Conservation (phyloP, 2,113 vertebrate species). For the Puntigrus tetrazona region DNA sequence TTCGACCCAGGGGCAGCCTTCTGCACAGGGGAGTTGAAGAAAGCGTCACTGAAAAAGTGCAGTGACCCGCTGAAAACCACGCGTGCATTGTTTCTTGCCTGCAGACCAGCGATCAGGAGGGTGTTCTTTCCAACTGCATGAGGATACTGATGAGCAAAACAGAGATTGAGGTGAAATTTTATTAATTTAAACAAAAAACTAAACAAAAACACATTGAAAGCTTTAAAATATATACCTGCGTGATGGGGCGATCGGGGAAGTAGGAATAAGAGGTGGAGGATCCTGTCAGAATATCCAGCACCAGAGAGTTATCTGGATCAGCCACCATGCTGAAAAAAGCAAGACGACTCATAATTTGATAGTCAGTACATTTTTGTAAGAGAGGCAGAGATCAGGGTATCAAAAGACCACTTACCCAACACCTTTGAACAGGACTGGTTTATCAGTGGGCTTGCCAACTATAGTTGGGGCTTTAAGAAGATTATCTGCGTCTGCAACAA, state of each 20-base stretch:
- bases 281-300: conserved; percentile 96
- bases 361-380: not conserved
- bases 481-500: conserved; percentile 90
- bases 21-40: conserved; percentile 93
- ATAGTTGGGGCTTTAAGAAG: conserved; percentile 96
- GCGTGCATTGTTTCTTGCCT: conserved; percentile 95
- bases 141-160: conserved; percentile 80
- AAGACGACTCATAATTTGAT: not conserved
- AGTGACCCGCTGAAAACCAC: conserved; percentile 95
- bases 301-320: conserved; percentile 94
- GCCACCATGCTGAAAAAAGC: conserved; percentile 88
- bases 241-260: conserved; percentile 93
- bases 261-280: conserved; percentile 95
- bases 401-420: conserved; percentile 84
- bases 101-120: conserved; percentile 92
- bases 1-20: conserved; percentile 85
- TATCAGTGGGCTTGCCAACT: conserved; percentile 83
- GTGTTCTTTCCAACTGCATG: conserved; percentile 97
- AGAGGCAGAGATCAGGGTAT: not conserved
- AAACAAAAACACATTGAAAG: not conserved
- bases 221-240: conserved; percentile 79
- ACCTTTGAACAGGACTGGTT: conserved; percentile 92
- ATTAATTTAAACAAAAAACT: not conserved
- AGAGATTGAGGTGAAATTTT: not conserved
- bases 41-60: conserved; percentile 95